These are phyloP conservation scores for Melipona bicolor DNA, from an alignment of 2,888 invertebrate genomes.

Conservation along the genomic window DNA sequence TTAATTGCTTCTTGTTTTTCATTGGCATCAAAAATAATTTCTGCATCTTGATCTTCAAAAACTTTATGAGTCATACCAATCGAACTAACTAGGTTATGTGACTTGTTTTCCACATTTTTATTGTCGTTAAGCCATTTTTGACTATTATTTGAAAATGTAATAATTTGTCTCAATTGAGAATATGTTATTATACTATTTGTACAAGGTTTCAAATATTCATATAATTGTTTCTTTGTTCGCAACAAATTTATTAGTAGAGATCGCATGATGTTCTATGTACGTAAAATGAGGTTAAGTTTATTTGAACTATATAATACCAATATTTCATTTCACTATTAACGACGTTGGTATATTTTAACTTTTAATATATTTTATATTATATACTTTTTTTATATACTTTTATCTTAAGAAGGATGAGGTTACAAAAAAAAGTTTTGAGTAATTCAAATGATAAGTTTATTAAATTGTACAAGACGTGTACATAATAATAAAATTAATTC, in stretches of 20 bases:
- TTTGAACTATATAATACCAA: background rate
- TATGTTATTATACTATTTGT: constrained; percentile 66
- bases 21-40: constrained; percentile 89
- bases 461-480: constrained; percentile 70
- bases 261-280: constrained; percentile 55
- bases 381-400: background rate
- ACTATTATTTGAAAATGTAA: constrained; percentile 55
- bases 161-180: constrained; percentile 50
- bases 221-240: constrained; percentile 59
- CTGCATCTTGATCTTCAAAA: constrained; percentile 89
- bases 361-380: background rate
- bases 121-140: constrained; percentile 34
- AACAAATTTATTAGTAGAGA: constrained; percentile 61
- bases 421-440: constrained; percentile 14
- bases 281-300: constrained; percentile 35
- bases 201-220: constrained; percentile 48
- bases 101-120: constrained; percentile 57
- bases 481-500: constrained; percentile 68
- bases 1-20: constrained; percentile 86
- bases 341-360: background rate
- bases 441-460: constrained; percentile 74
- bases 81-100: constrained; percentile 75
- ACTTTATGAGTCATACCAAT: constrained; percentile 88
- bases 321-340: background rate
- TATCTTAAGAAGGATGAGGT: background rate